Conservation (phyloP, 1,140 invertebrate species). For the Lamellibrachia luymesi region DNA sequence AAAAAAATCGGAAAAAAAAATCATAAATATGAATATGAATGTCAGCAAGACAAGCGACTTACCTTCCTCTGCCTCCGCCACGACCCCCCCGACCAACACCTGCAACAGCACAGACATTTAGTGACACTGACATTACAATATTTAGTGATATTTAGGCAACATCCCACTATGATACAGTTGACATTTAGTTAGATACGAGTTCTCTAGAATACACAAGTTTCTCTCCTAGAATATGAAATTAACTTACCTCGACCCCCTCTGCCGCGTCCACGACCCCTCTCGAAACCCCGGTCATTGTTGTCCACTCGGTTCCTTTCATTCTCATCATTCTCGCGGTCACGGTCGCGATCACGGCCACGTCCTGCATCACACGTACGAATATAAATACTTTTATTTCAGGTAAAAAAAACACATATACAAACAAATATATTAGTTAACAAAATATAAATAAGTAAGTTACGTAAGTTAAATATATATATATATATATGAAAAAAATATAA, state of each 20-base stretch:
- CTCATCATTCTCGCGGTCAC: constrained; percentile 64
- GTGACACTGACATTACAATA: not conserved
- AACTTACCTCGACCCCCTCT: constrained; percentile 51
- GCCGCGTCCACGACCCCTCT: constrained; percentile 58
- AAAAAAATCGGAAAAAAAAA: no score
- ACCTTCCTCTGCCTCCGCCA: constrained; percentile 34
- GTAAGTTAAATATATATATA: no score
- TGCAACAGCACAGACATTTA: constrained; percentile 37
- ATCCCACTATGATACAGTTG: no score
- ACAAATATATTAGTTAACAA: no score
- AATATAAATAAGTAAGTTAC: no score
- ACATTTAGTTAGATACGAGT: no score
- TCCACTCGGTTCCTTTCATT: constrained; percentile 63
- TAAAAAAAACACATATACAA: no score
- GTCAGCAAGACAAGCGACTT: not conserved
- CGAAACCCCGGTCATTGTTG: constrained; percentile 44
- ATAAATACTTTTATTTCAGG: no score
- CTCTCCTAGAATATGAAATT: constrained; percentile 8
- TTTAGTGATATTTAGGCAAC: not conserved
- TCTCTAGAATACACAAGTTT: not conserved
- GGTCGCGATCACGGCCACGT: constrained; percentile 56
- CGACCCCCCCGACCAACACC: constrained; percentile 63
- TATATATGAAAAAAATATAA: no score
- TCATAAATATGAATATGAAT: no score
- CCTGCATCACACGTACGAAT: not conserved